Percentiles rank a stretch among this genome's conserved stretches.
Conservation (phyloP, 2,797 vertebrate species). For the Urocyon cinereoargenteus region DNA sequence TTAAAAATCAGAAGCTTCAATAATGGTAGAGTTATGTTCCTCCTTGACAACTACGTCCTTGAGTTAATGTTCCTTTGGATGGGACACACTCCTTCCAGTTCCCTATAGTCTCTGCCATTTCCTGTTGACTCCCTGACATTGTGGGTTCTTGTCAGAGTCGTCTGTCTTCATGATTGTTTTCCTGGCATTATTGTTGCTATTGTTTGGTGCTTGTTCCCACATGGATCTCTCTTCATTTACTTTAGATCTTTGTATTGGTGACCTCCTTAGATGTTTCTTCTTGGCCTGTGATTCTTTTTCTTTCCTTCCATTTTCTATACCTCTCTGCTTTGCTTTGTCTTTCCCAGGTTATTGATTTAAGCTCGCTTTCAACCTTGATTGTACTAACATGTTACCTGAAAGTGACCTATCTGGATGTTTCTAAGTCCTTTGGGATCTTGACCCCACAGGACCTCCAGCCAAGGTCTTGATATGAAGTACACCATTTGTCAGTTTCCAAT, state of each 20-base stretch:
- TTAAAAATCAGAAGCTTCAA: background rate
- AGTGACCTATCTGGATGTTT: background rate
- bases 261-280: background rate
- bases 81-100: background rate
- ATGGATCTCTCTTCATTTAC: background rate
- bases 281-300: background rate
- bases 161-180: background rate
- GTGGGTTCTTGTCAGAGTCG: background rate
- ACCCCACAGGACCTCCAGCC: background rate
- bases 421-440: background rate
- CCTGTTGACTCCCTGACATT: too few relatives aligned
- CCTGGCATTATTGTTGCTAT: background rate
- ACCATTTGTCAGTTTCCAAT: background rate
- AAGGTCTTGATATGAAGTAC: background rate
- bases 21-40: background rate
- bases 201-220: background rate
- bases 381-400: background rate
- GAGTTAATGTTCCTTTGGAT: background rate
- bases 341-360: background rate
- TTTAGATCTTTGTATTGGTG: background rate
- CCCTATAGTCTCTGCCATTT: background rate
- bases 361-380: background rate
- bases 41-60: background rate
- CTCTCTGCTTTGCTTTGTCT: background rate
- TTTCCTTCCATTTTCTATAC: background rate